Conservation (phyloP, 92 coral and sea anemone species). For the Heliopora coerulea region DNA sequence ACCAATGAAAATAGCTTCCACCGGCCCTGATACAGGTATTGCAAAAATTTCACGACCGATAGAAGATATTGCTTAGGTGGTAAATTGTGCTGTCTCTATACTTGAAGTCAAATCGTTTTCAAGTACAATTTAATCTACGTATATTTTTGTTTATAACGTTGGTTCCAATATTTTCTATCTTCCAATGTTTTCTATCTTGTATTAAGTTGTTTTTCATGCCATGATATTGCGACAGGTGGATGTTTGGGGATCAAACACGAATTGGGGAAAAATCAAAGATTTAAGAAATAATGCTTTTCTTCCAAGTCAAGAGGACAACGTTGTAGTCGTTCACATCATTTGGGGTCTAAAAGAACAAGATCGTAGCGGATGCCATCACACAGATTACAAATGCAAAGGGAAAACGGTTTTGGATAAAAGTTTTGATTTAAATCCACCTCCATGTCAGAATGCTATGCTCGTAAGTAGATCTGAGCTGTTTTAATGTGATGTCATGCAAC, state of each 20-base stretch:
- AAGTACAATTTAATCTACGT: no score
- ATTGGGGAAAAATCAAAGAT: conserved; percentile 76
- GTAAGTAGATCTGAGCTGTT: conserved; percentile 55
- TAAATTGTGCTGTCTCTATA: no score
- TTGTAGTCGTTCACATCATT: conserved; percentile 72
- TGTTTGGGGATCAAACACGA: conserved; percentile 88
- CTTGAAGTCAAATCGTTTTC: no score
- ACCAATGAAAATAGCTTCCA: no score
- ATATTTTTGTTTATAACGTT: no score
- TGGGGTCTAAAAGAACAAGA: conserved; percentile 94
- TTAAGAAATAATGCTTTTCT: conserved; percentile 69
- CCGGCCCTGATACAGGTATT: no score
- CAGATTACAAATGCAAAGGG: conserved; percentile 92
- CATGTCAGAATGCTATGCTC: conserved; percentile 79
- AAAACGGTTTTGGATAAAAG: conserved; percentile 76
- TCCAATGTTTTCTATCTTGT: no score
- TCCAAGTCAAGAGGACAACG: conserved; percentile 88
- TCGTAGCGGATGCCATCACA: conserved; percentile 83
- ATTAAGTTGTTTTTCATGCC: background rate
- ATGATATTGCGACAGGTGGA: conserved; percentile 55
- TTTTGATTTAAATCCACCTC: conserved; percentile 88
- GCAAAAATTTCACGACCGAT: no score
- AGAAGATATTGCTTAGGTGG: no score
- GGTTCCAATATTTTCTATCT: no score
- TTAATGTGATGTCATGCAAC: no score